Percentiles rank a stretch among this genome's conserved stretches.
phyloP scores from a whole-genome alignment of 2,797 vertebrate species.

The Mus minutoides region DNA sequence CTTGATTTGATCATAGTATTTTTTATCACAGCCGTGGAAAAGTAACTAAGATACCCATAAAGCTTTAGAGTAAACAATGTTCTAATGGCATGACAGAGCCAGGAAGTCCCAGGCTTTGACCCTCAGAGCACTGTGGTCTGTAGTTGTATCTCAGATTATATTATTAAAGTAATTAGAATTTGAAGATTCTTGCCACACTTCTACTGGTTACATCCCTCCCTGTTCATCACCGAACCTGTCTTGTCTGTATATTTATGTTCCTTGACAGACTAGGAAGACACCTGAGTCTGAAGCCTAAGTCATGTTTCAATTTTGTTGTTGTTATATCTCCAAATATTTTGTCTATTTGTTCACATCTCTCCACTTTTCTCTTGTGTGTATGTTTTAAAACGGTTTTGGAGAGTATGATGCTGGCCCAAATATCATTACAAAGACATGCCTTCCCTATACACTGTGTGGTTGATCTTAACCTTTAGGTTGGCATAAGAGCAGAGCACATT shows the following conservation, averaged over 20 bases:
- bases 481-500: not conserved
- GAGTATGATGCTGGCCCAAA: not conserved
- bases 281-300: not conserved
- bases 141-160: not conserved
- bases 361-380: not conserved
- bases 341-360: not conserved
- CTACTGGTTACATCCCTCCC: not conserved
- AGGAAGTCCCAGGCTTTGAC: not conserved
- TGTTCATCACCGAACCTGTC: not conserved
- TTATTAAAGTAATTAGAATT: not conserved
- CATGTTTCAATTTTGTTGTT: not conserved
- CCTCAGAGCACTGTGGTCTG: not conserved
- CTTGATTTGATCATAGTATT: not conserved
- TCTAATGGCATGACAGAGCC: not conserved
- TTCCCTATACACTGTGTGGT: constrained; percentile 9
- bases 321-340: not conserved
- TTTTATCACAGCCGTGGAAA: not conserved
- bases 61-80: not conserved
- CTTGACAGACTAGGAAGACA: not conserved
- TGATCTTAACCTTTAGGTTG: constrained; percentile 57
- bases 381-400: constrained; percentile 23
- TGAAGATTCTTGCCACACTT: not conserved
- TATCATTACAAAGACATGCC: constrained; percentile 1
- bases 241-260: not conserved
- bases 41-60: not conserved